phyloP scores from a whole-genome alignment of 2,113 vertebrate genomes.

The Origma solitaria region DNA sequence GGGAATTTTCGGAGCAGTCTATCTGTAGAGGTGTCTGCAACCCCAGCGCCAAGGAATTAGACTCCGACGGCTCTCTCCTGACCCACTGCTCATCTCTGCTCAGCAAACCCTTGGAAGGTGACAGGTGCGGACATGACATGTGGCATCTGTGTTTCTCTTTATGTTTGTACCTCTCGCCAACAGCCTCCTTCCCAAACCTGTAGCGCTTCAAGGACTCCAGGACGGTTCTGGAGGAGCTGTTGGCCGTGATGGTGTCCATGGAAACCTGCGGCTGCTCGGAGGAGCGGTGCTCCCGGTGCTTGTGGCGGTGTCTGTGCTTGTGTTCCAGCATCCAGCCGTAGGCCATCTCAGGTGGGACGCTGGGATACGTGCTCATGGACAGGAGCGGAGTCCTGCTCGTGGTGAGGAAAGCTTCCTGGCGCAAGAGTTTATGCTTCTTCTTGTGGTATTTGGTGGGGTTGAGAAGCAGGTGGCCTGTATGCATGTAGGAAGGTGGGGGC shows the following conservation, averaged over 20 bases:
- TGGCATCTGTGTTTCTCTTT: conserved; percentile 82
- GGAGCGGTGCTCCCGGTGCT: conserved; percentile 87
- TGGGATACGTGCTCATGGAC: conserved; percentile 82
- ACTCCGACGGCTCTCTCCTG: conserved; percentile 72
- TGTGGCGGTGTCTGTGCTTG: conserved; percentile 95
- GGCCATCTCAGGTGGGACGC: conserved; percentile 80
- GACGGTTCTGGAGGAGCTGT: conserved; percentile 76
- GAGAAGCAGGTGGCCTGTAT: conserved; percentile 87
- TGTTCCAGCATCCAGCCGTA: conserved; percentile 92
- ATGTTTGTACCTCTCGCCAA: conserved; percentile 81
- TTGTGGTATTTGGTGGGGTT: conserved; percentile 94
- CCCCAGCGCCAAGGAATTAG: conserved; percentile 62
- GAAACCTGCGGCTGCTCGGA: conserved; percentile 72
- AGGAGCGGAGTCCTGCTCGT: conserved; percentile 78
- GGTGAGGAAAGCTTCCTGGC: conserved; percentile 86
- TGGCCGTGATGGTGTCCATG: conserved; percentile 62
- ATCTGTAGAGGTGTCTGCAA: conserved; percentile 78
- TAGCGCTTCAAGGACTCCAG: conserved; percentile 90
- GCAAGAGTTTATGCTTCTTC: conserved; percentile 87
- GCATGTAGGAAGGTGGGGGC: conserved; percentile 83
- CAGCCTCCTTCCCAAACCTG: conserved; percentile 84
- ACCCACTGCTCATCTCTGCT: conserved; percentile 78
- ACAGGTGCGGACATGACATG: conserved; percentile 74
- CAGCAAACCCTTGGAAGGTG: conserved; percentile 72
- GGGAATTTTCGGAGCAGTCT: conserved; percentile 71